Evolutionary conservation across 2,113 vertebrate genomes (phyloP).

Genomic region (Sorex araneus): DNA sequence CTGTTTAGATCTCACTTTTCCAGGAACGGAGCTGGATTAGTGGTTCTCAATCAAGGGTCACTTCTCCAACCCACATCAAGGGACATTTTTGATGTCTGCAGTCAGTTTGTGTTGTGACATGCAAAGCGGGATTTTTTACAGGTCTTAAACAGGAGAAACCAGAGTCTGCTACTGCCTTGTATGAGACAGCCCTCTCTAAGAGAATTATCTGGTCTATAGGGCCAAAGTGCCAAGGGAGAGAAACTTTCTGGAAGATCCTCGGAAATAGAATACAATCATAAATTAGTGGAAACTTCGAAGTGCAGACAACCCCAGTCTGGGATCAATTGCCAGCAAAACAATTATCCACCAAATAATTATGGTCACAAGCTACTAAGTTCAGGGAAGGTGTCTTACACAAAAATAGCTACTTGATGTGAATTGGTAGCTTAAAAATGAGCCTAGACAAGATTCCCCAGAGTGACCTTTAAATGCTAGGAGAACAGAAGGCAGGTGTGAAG

Average conservation of each 20-base stretch:
- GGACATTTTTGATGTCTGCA: background rate
- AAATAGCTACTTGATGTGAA: background rate
- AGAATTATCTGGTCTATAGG: background rate
- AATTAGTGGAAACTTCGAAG: background rate
- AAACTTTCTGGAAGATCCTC: background rate
- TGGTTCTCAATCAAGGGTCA: background rate
- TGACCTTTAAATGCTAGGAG: background rate
- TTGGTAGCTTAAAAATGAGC: background rate
- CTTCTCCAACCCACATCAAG: accelerated
- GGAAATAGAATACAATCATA: background rate
- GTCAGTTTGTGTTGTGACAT: background rate
- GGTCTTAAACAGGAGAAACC: background rate
- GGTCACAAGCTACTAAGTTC: background rate
- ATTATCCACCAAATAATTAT: background rate
- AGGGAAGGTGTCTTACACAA: background rate
- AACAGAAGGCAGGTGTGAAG: background rate
- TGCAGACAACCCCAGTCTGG: background rate
- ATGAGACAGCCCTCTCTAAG: background rate
- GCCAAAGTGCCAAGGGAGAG: background rate
- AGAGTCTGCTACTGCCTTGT: too few relatives aligned
- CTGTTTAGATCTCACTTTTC: background rate
- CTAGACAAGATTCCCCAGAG: too few relatives aligned
- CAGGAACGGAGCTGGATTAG: background rate
- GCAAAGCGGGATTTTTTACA: background rate
- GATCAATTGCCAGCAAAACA: background rate